Percentiles rank a stretch among this genome's conserved stretches.
Evolutionary conservation across 2,797 vertebrate species (phyloP).

Genomic region (Macropodus opercularis): DNA sequence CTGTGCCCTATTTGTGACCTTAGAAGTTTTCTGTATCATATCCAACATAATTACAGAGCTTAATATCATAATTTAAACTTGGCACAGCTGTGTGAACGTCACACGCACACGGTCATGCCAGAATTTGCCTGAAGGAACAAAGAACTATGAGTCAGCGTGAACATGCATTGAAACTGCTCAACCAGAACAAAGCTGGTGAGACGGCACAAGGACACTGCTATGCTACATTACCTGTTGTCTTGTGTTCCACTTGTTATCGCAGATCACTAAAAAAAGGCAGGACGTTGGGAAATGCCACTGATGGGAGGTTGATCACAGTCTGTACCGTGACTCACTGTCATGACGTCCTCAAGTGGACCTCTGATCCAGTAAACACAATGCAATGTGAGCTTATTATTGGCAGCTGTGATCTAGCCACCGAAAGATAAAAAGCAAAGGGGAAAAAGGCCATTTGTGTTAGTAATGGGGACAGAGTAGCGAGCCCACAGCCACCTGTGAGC

Average conservation of each 20-base stretch:
- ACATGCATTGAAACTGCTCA: conserved; percentile 45
- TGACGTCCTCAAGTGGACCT: conserved; percentile 34
- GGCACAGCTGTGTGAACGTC: conserved; percentile 22
- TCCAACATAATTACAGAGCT: conserved; percentile 5
- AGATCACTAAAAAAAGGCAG: conserved; percentile 1
- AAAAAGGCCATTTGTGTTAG: conserved; percentile 63
- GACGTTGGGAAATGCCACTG: conserved; percentile 46
- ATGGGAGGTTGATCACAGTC: conserved; percentile 44
- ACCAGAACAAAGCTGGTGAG: conserved; percentile 9
- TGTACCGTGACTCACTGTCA: conserved; percentile 67
- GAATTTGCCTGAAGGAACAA: conserved; percentile 44
- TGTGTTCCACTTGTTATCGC: conserved; percentile 42
- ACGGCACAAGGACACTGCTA: conserved; percentile 15
- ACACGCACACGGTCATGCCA: conserved; percentile 7
- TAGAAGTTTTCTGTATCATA: not conserved
- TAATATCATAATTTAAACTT: conserved; percentile 1
- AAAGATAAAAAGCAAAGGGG: not conserved
- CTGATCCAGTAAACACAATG: conserved; percentile 21
- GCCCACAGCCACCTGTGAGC: conserved; percentile 73
- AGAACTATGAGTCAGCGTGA: conserved; percentile 51
- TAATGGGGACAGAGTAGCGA: conserved; percentile 63
- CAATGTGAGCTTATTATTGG: conserved; percentile 60
- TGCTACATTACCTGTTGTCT: conserved; percentile 18
- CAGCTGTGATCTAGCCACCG: conserved; percentile 52
- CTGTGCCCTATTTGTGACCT: not conserved